Conservation (phyloP, 2,113 vertebrate genomes). For the Takifugu bimaculatus region DNA sequence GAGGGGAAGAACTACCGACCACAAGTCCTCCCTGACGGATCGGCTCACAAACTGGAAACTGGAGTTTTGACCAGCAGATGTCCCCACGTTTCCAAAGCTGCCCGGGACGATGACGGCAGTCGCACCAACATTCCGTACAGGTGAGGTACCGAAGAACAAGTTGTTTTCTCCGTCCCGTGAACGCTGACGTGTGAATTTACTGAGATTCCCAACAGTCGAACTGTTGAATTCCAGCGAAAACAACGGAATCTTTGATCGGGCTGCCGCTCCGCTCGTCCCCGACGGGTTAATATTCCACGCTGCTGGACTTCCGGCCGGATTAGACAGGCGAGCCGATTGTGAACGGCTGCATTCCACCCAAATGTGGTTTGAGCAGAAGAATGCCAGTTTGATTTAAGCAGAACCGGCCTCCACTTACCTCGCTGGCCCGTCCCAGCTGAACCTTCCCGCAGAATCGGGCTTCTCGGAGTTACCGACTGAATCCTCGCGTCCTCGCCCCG, state of each 20-base stretch:
- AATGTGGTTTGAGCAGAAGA: conserved; percentile 18
- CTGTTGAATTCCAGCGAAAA: neutral
- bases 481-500: too few relatives aligned
- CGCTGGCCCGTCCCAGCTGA: neutral
- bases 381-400: conserved; percentile 28
- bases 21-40: too few relatives aligned
- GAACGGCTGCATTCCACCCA: conserved; percentile 27
- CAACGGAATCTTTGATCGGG: neutral
- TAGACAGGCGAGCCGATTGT: conserved; percentile 20
- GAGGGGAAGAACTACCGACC: too few relatives aligned
- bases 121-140: too few relatives aligned
- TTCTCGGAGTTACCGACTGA: neutral
- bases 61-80: too few relatives aligned
- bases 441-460: neutral
- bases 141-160: too few relatives aligned
- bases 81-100: too few relatives aligned
- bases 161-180: too few relatives aligned
- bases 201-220: conserved; percentile 5
- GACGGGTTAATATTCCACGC: neutral
- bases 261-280: neutral
- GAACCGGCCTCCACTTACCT: conserved; percentile 8
- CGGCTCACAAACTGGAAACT: too few relatives aligned
- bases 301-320: neutral
- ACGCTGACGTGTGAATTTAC: too few relatives aligned
- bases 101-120: too few relatives aligned